Base-by-base conservation (phyloP, 1,140 invertebrate species). In the Dendrolimus punctatus region DNA sequence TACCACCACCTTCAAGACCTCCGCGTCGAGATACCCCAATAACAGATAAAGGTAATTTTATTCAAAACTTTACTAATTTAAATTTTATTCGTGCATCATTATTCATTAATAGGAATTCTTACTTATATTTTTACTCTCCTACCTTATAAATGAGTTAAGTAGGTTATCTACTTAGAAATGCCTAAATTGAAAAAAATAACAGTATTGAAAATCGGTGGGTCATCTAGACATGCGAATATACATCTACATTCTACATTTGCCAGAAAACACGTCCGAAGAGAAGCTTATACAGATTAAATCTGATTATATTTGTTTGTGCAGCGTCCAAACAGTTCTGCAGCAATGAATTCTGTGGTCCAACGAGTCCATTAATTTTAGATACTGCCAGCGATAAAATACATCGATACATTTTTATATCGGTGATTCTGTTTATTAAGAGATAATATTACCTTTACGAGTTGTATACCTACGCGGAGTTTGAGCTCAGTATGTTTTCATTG, bases 381-480 rank as follows among this genome's bases (percentile, higher is more conserved):
- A 72, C 57, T 48, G 58, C 55, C 55, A 56, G 58, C 69, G 62
- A 73, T 77, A 79, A 80, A 75, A 71, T 70, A 65, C 64, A 76
- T 71, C 58, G 74, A 70, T 75, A 79, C 73, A 76, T 72, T 85
- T 85, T 82, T 81, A 80, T 71, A 68, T 62, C 66, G 60, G 57
- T 65, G 71, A 73, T 80, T 83, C 65, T 64, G 71, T 83, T 85
- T 83, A 85, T 85, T 81, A 82, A 85, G 82, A 85, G 73, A 85
- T 81, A 79, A 85, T 79, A 75, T 76, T 78, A 83, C 80, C 80
- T 85, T 83, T 85, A 85, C 71, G 80, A 74, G 71, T 75, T 64
- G 71, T 74, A 72, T 78, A 68, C 71, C 56, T 67, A 52, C 56
- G 68, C 64, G 78, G 76, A 68, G 23, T 23, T 1, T 23, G 23